Base-by-base conservation (phyloP, 2,797 vertebrate genomes). In the Petrocephalus sullivani region DNA sequence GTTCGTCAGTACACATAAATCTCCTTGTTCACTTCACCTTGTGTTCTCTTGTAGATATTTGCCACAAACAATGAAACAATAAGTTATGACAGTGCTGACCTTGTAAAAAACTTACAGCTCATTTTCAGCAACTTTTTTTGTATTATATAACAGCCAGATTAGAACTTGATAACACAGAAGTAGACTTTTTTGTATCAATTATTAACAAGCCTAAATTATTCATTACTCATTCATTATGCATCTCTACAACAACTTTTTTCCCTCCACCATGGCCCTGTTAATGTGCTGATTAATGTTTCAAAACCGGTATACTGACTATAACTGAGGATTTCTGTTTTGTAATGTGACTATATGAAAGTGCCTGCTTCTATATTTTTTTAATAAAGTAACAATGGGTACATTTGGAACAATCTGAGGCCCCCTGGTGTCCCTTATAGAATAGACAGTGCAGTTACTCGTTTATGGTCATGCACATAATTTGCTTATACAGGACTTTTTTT, bases 151-250 rank as follows among this genome's bases (percentile, higher is more conserved):
- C 14, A 57, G 12, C 53, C 10, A n/a, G 23, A 81, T 37, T 37
- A 85, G 28, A 37, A 19, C n/a, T 85, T 75, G 1, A 49, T 83
- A 46, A 28, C 14, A 85, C 78, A 58, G 53, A 67, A 54, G 23
- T 53, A 84, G 37, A 33, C 10, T 87, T 87, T 88, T 89, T 82
- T 1, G 8, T 64, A 89, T 91, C 85, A 90, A 89, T 90, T 75
- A 90, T 90, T 91, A 19, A 91, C 82, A 61, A 9, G 49, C 57
- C 46, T 87, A 53, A 87, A 89, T 85, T 89, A 86, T 85, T 58
- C 85, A 85, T 90, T 71, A 9, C 14, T 87, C 46, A 86, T 92
- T 86, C 89, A 10, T 87, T 89, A 89, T 90, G 84, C 14, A 90
- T 86, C 33, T 51, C 58, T 56, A 81, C 54, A 85, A 89, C 33